Evolutionary conservation across 2,888 invertebrate species (phyloP), one percentile per base, ranked within the genome.

Genomic region (Cheilosia variabilis): DNA sequence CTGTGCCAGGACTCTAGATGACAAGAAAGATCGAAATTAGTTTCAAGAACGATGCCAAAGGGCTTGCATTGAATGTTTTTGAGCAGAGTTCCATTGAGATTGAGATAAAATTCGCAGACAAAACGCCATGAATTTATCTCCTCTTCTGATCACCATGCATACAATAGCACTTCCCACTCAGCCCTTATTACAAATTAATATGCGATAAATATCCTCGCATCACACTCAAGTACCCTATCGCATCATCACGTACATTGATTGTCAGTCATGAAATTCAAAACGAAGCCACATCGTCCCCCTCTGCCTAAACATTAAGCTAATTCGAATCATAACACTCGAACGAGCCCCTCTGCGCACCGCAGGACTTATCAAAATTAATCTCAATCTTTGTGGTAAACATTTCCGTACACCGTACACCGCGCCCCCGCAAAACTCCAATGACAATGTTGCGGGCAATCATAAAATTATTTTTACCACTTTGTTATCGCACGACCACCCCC

Each of bases 381-480:
- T 81, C 63, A 86, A 86, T 86, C 81, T 81, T 71, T 69, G 76
- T 60, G 73, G 84, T 71, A 76, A 80, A 86, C 47, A 80, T 66
- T 84, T 78, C 60, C 65, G 10, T 19, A 10, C 4, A 15, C 53
- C 62, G 41, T 45, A 9, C 62, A 4, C 37, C 50, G 5, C 19
- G n/a, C 45, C 50, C 52, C 57, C 63, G 57, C 37, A 13, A 27
- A 57, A 24, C 34, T 17, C 9, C 60, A 52, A 27, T 71, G 86
- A 86, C 81, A 86, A 77, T 77, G 76, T 86, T 86, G 86, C 72
- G 86, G 77, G 86, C 50, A 81, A 80, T 86, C 86, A 86, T 86
- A 86, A 86, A 86, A 86, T 81, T 72, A 86, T 81, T 79, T 86
- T 86, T 77, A 86, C 80, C 84, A 84, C 84, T 84, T 80, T 69